Evolutionary conservation across 2,113 vertebrate species (phyloP).

Genomic region (Sinocyclocheilus anophthalmus): DNA sequence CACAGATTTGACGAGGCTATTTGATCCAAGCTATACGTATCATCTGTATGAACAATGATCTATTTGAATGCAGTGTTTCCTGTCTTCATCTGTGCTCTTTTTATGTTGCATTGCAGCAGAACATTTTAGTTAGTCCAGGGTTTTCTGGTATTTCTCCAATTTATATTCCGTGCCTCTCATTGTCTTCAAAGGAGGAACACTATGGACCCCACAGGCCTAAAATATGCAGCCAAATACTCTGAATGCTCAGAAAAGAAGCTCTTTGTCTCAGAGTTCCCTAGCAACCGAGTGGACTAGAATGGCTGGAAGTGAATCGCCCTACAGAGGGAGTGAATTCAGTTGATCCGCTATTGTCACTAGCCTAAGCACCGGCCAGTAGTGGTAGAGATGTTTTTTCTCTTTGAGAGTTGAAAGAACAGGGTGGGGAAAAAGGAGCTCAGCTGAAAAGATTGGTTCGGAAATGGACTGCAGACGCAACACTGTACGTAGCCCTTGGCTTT

Average conservation of each 20-base stretch:
- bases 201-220: constrained; percentile 55
- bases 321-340: constrained; percentile 51
- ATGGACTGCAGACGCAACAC: neutral
- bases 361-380: constrained; percentile 16
- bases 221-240: constrained; percentile 60
- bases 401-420: neutral
- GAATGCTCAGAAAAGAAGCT: constrained; percentile 45
- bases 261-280: constrained; percentile 68
- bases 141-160: constrained; percentile 17
- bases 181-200: constrained; percentile 38
- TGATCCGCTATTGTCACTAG: constrained; percentile 15
- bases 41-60: neutral
- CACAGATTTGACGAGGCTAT: neutral
- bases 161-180: constrained; percentile 23
- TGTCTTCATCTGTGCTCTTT: neutral
- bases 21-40: too few relatives aligned
- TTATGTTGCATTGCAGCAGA: neutral
- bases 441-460: neutral
- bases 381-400: neutral
- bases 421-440: neutral
- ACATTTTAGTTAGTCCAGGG: neutral
- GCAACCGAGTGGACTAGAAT: constrained; percentile 64
- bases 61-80: neutral
- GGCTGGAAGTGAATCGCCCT: constrained; percentile 58
- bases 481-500: neutral